Percentiles rank a stretch among this genome's conserved stretches.
Conservation (phyloP, 2,113 vertebrate species). For the Eonycteris spelaea region DNA sequence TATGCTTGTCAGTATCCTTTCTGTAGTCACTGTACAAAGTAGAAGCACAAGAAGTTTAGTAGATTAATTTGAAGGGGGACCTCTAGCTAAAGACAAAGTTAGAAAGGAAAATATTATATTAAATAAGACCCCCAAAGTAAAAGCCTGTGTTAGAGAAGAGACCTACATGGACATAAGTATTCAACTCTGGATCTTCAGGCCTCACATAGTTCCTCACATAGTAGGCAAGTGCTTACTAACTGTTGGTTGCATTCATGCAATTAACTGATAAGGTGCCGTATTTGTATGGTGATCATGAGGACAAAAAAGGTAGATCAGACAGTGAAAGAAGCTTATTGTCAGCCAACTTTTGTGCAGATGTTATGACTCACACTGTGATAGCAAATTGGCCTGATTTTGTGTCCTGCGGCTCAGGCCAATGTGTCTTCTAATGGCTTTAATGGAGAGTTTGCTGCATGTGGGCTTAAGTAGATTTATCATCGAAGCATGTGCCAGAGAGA, state of each 20-base stretch:
- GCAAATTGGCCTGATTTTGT: neutral
- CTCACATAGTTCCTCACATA: neutral
- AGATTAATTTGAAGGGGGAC: neutral
- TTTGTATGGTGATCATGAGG: neutral
- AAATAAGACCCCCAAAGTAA: neutral
- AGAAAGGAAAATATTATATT: neutral
- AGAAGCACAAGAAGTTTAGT: neutral
- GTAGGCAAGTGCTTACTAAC: neutral
- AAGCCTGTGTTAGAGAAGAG: neutral
- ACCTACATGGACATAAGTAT: neutral
- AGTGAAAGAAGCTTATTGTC: neutral
- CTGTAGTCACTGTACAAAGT: neutral
- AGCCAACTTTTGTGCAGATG: neutral
- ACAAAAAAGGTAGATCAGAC: neutral
- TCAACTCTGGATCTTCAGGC: neutral
- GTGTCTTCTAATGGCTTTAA: neutral
- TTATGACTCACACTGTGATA: neutral
- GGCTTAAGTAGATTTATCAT: neutral
- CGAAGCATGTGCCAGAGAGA: neutral
- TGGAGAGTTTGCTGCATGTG: neutral
- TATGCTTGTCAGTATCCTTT: neutral
- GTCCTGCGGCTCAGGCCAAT: neutral
- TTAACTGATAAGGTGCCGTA: neutral
- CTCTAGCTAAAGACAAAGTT: neutral
- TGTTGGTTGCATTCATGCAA: fast-evolving